phyloP scores from a whole-genome alignment of 2,888 invertebrate genomes.

The Suillia variegata region DNA sequence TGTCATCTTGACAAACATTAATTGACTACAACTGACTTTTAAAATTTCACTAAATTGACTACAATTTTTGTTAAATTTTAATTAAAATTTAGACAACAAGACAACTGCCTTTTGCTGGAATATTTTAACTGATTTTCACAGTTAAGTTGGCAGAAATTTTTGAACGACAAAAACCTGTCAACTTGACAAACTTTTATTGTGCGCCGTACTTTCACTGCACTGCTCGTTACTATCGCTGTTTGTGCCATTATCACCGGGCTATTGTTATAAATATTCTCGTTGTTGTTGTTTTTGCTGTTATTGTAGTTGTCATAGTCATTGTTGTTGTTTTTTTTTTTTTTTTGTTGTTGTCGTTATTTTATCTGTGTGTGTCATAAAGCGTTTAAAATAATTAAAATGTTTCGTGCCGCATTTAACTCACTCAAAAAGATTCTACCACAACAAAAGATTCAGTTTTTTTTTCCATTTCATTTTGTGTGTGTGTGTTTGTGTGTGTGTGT shows the following conservation, averaged over 20 bases:
- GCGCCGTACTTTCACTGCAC: background rate
- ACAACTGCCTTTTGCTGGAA: too few relatives aligned
- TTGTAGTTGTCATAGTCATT: slow-evolving; percentile 26
- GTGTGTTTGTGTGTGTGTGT: too few relatives aligned
- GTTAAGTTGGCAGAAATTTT: too few relatives aligned
- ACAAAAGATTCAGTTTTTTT: slow-evolving; percentile 35
- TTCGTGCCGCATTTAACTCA: slow-evolving; percentile 54
- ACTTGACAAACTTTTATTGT: background rate
- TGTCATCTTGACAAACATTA: too few relatives aligned
- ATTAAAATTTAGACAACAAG: too few relatives aligned
- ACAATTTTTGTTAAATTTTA: too few relatives aligned
- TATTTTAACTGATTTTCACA: too few relatives aligned
- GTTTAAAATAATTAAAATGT: slow-evolving; percentile 58
- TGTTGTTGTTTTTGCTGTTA: slow-evolving; percentile 9
- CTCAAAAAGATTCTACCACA: slow-evolving; percentile 28
- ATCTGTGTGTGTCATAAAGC: slow-evolving; percentile 47
- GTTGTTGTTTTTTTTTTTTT: slow-evolving; percentile 9
- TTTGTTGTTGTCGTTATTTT: slow-evolving; percentile 32
- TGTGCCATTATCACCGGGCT: background rate
- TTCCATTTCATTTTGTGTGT: background rate
- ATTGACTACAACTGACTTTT: too few relatives aligned
- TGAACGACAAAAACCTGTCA: background rate
- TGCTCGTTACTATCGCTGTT: too few relatives aligned
- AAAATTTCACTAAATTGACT: too few relatives aligned
- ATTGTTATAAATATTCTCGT: background rate